phyloP scores from a whole-genome alignment of 2,797 vertebrate genomes.

The Acanthurus leucopareius region DNA sequence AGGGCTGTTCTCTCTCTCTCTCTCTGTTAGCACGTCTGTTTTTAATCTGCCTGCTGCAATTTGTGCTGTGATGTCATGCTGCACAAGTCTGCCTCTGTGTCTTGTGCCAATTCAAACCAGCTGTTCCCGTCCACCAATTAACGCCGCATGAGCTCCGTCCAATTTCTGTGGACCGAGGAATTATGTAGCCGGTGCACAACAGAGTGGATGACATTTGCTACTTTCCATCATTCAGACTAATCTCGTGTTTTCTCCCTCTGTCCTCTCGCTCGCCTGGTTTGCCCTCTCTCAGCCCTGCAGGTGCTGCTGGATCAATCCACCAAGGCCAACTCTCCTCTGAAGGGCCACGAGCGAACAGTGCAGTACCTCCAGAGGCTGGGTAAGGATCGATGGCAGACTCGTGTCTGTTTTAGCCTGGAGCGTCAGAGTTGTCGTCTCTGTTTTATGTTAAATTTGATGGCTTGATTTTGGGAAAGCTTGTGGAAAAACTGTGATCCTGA shows the following conservation, averaged over 20 bases:
- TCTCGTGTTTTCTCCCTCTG: background rate
- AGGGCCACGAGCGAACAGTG: conserved; percentile 98
- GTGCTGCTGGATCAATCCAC: conserved; percentile 98
- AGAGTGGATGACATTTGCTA: conserved; percentile 16
- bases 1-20: conserved; percentile 21
- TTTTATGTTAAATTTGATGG: background rate
- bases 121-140: conserved; percentile 53
- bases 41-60: conserved; percentile 60
- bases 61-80: conserved; percentile 66
- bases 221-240: conserved; percentile 28
- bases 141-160: conserved; percentile 24
- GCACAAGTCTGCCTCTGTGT: conserved; percentile 23
- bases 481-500: conserved; percentile 30
- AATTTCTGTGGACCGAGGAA: conserved; percentile 15
- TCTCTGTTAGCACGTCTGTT: conserved; percentile 44
- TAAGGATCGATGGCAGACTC: conserved; percentile 65
- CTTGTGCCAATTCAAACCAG: conserved; percentile 58
- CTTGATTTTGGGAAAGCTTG: conserved; percentile 23
- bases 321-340: conserved; percentile 98
- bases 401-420: background rate
- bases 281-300: conserved; percentile 88
- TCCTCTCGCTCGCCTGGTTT: background rate
- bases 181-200: conserved; percentile 36
- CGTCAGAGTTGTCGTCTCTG: background rate
- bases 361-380: conserved; percentile 97